phyloP scores from a whole-genome alignment of 2,888 invertebrate species.

The Pelosia muscerda region DNA sequence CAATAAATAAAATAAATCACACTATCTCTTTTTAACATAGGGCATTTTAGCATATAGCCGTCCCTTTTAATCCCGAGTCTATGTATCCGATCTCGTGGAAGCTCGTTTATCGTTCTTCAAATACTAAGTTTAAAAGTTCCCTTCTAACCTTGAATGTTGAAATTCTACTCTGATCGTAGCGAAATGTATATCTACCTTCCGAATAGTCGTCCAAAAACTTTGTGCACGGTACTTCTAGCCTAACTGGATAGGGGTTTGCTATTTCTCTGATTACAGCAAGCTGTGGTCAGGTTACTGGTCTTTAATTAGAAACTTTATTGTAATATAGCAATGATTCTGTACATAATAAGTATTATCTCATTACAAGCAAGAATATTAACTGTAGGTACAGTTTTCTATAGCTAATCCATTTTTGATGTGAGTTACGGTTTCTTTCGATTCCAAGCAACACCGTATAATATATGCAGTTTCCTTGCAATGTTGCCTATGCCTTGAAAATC shows the following conservation, averaged over 20 bases:
- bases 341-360: too few species aligned
- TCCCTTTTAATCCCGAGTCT: constrained; percentile 64
- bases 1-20: constrained; percentile 79
- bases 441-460: too few species aligned
- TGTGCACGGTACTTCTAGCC: constrained; percentile 18
- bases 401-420: too few species aligned
- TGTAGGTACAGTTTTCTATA: too few species aligned
- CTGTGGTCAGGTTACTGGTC: constrained; percentile 17
- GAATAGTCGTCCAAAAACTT: constrained; percentile 15
- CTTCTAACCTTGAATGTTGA: constrained; percentile 79
- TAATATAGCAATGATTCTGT: too few species aligned
- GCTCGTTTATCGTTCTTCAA: constrained; percentile 81
- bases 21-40: constrained; percentile 57
- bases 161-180: constrained; percentile 64
- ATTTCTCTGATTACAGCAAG: constrained; percentile 17
- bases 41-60: constrained; percentile 32
- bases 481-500: too few species aligned
- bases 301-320: constrained; percentile 31
- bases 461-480: too few species aligned
- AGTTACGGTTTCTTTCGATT: too few species aligned
- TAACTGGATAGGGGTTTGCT: background rate
- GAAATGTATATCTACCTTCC: constrained; percentile 44
- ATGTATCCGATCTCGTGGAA: constrained; percentile 62
- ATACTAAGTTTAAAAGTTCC: constrained; percentile 80
- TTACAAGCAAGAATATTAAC: too few species aligned